phyloP scores from a whole-genome alignment of 1,140 invertebrate species.

The Drosophila azteca region DNA sequence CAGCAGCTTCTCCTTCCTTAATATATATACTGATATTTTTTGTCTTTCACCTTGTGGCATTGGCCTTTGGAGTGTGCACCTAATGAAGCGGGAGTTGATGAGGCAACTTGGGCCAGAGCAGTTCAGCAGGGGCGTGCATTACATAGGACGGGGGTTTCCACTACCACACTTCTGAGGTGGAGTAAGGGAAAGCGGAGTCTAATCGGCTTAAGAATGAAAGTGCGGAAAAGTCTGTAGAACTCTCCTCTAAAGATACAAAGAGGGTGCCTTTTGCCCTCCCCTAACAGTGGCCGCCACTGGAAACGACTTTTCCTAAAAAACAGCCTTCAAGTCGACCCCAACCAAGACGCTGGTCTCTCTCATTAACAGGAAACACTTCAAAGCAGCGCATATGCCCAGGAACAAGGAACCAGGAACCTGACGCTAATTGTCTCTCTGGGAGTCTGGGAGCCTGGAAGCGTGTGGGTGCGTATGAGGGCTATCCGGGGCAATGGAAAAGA shows the following conservation, averaged over 20 bases:
- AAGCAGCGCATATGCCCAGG: conserved; percentile 30
- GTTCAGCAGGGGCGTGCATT: conserved; percentile 39
- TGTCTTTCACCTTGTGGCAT: conserved; percentile 74
- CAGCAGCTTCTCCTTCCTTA: conserved; percentile 29
- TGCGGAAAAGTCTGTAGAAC: no score
- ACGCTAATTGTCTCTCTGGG: conserved; percentile 55
- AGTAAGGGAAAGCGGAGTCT: not conserved
- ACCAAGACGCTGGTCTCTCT: conserved; percentile 30
- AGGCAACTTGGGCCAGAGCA: conserved; percentile 32
- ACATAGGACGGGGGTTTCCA: not conserved
- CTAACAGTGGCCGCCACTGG: not conserved
- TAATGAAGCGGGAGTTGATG: conserved; percentile 74
- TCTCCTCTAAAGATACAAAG: no score
- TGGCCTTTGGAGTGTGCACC: conserved; percentile 70
- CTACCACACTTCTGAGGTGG: conserved; percentile 1
- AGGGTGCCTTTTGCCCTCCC: not conserved
- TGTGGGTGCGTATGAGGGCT: conserved; percentile 22
- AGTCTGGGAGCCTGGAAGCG: conserved; percentile 1
- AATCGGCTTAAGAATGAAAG: not conserved
- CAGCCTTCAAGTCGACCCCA: conserved; percentile 4
- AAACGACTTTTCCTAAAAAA: conserved; percentile 20
- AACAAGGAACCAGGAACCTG: conserved; percentile 54
- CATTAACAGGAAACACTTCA: conserved; percentile 65
- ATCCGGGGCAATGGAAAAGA: conserved; percentile 12
- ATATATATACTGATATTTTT: conserved; percentile 16